Conservation (phyloP, 2,113 vertebrate species). For the Hydrochoerus hydrochaeris region DNA sequence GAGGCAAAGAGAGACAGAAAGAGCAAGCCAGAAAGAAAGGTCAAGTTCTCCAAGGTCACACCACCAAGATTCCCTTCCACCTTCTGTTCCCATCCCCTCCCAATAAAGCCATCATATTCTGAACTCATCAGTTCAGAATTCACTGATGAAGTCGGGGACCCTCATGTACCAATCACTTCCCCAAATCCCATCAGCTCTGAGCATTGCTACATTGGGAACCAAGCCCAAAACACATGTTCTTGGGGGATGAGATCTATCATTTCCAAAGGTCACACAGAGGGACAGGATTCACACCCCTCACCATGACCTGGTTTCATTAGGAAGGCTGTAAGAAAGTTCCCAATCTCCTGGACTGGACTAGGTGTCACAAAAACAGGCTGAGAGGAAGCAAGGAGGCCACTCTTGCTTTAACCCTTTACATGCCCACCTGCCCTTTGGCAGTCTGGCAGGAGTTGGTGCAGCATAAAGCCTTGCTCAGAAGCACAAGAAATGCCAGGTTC, state of each 20-base stretch:
- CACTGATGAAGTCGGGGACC: not conserved
- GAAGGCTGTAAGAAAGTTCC: not conserved
- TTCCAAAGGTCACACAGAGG: not conserved
- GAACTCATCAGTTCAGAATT: not conserved
- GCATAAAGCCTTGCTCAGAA: not conserved
- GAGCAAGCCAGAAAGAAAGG: not conserved
- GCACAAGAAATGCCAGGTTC: no score
- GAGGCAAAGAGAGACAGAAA: not conserved
- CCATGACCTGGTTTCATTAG: not conserved
- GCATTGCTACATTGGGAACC: not conserved
- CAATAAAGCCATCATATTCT: not conserved
- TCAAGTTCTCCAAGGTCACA: not conserved
- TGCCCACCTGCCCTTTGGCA: not conserved
- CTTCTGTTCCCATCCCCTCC: not conserved
- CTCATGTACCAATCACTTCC: not conserved
- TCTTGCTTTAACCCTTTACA: accelerated
- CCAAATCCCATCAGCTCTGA: not conserved
- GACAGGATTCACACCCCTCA: not conserved
- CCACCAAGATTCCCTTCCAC: not conserved
- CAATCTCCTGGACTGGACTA: not conserved
- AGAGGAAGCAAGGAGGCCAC: accelerated
- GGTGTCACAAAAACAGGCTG: no score
- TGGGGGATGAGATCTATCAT: not conserved
- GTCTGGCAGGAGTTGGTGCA: not conserved
- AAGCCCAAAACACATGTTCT: not conserved